Evolutionary conservation across 2,888 invertebrate species (phyloP).

Genomic region (Tipula lateralis): DNA sequence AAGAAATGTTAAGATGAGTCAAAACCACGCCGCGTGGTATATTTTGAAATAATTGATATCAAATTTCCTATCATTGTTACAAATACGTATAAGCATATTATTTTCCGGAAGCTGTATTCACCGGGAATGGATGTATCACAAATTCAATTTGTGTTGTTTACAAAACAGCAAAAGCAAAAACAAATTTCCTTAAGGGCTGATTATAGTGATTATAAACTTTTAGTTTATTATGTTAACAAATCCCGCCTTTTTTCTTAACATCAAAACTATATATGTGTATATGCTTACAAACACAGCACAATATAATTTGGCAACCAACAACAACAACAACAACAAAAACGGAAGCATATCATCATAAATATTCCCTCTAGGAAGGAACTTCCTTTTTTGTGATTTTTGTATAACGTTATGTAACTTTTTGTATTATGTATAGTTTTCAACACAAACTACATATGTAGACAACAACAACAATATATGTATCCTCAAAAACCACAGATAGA

Average conservation of each 20-base stretch:
- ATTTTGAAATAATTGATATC: not conserved
- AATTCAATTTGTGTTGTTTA: not conserved
- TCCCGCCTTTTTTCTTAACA: constrained; percentile 9
- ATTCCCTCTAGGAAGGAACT: constrained; percentile 24
- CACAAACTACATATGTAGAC: not conserved
- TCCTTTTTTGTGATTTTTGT: not conserved
- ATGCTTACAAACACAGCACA: not conserved
- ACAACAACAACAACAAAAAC: not conserved
- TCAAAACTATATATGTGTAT: not conserved
- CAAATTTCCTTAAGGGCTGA: not conserved
- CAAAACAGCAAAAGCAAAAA: not conserved
- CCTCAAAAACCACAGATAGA: not conserved
- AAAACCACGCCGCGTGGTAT: not conserved
- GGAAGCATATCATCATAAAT: not conserved
- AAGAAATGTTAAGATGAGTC: not conserved
- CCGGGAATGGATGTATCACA: not conserved
- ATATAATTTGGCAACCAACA: constrained; percentile 7
- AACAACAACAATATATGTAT: not conserved
- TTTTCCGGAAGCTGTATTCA: not conserved
- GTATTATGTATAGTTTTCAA: not conserved
- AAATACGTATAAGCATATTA: not conserved
- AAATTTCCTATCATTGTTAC: constrained; percentile 13
- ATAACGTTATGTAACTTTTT: not conserved
- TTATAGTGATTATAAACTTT: constrained; percentile 19
- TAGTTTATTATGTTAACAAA: constrained; percentile 9